Evolutionary conservation across 1,140 invertebrate genomes (phyloP), one percentile per base, ranked within the genome.

Genomic region (Pentalonia nigronervosa): DNA sequence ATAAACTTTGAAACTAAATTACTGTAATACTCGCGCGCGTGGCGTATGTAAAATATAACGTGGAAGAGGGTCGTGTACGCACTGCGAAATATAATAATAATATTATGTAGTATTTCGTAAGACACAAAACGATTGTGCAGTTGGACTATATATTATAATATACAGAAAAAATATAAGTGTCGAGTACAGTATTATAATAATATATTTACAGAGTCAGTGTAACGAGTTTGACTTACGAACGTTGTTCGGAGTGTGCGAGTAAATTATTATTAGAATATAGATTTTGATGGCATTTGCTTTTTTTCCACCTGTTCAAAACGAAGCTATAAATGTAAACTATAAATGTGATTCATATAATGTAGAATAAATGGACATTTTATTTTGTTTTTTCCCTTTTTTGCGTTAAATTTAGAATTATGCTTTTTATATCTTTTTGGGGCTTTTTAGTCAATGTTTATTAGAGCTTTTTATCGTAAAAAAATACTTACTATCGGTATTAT

Each of bases 1-100:
- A 89, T 56, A 89, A 89, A 89, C 48, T 89, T 89, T 56, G 88
- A 89, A 89, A 89, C 88, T 89, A 89, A 89, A 89, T 56, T 89
- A 89, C 88, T 56, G n/a, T 11, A 50, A 41, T 41, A 41, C 41
- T 41, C 41, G 41, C 41, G 41, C 45, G n/a, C 86, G n/a, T 48
- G 30, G 30, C 30, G 20, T 47, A 20, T 48, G 7, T 87, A 87
- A 17, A 87, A 30, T 48, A 87, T 48, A 47, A 87, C 45, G 50
- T 30, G 3, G 86, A 84, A 45, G 81, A 47, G 84, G 86, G 86
- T 50, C 48, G n/a, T 48, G 45, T 34, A 48, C n/a, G 47, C 47
- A n/a, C 2, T 83, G 76, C 7, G n/a, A 83, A 76, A 76, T 76
- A 76, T 76, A 76, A 76, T 76, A 76, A 76, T 34, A 76, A n/a